Base-by-base conservation (phyloP, 2,797 vertebrate genomes). In the Thamnophis elegans region DNA sequence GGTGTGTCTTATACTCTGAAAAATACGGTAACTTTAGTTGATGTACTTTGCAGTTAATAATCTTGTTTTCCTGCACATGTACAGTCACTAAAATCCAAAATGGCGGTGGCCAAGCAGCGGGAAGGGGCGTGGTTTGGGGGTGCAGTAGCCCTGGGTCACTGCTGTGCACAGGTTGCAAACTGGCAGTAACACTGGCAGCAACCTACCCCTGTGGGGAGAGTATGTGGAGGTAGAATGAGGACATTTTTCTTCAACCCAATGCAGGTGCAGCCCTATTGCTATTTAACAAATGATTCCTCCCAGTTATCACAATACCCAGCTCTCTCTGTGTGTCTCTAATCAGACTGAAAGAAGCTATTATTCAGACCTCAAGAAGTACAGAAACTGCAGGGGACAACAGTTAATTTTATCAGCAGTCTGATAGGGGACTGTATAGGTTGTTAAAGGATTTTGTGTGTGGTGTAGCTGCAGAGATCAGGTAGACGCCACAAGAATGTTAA, bases 341-440 rank as follows among this genome's bases (percentile, higher is more conserved):
- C 68, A 73, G 68, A 36, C 7, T 73, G 32, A 73, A 73, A 73
- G 32, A 73, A 73, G 16, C 68, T 73, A 36, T 73, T 73, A 73
- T 73, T 73, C 68, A 78, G 68, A 78, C 32, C 18, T 78, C 18
- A 78, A 42, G 18, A 42, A 20, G 68, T 8, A 5, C 2, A 47
- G 32, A 58, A 47, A 6, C 13, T 5, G 54, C 36, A 78, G 56
- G 88, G 5, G 68, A 53, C 55, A 59, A 58, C 18, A 54, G 16
- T 94, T 90, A 87, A 28, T n/a, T 28, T 42, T 20, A 54, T 65
- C 51, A 1, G 25, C 85, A 60, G 85, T 93, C 62, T 92, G 36
- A 60, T 26, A 55, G 25, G 22, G 22, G 59, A 62, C 0, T 87
- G 28, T 10, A 68, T 60, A 18, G 16, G 20, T 0, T 1, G 58